phyloP scores from a whole-genome alignment of 2,797 vertebrate genomes.

The Syngnathus acus region DNA sequence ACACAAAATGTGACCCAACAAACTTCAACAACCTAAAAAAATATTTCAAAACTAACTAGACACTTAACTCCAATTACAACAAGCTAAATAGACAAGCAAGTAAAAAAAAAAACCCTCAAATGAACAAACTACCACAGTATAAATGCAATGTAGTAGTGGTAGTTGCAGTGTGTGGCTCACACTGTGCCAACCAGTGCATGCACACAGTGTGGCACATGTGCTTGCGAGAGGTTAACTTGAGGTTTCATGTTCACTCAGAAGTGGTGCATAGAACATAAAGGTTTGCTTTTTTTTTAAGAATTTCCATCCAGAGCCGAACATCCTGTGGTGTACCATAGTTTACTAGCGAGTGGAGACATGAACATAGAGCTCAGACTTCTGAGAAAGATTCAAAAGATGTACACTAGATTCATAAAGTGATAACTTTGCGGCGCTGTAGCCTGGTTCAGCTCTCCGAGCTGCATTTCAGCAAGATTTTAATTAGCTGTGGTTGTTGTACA shows the following conservation, averaged over 20 bases:
- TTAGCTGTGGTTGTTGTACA: not conserved
- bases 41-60: too few relatives aligned
- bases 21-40: too few relatives aligned
- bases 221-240: not conserved
- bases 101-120: not conserved
- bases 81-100: not conserved
- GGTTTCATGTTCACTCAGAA: not conserved
- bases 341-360: not conserved
- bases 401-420: not conserved
- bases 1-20: too few relatives aligned
- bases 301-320: not conserved
- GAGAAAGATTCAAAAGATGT: not conserved
- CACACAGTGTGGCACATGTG: not conserved
- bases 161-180: not conserved
- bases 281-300: not conserved
- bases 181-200: not conserved
- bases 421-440: not conserved
- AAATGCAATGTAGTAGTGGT: not conserved
- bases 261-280: not conserved
- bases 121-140: not conserved
- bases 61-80: too few relatives aligned
- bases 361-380: not conserved
- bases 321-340: not conserved
- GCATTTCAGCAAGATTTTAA: not conserved
- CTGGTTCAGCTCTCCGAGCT: not conserved